Conservation (phyloP, 2,888 invertebrate species). For the Tinea pellionella region DNA sequence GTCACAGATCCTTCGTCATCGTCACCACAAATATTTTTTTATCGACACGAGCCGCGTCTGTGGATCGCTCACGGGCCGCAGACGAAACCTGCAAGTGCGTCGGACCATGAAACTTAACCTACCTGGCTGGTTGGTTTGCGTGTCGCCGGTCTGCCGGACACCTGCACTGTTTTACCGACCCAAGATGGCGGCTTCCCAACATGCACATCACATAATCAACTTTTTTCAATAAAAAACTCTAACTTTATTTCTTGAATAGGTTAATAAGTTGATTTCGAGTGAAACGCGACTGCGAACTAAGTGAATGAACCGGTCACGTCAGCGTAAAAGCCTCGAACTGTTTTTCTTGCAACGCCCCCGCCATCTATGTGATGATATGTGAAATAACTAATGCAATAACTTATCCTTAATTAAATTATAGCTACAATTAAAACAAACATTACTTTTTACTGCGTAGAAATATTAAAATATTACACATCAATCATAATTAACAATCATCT, state of each 20-base stretch:
- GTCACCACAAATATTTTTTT: neutral
- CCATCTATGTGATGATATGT: neutral
- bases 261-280: neutral
- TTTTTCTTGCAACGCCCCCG: neutral
- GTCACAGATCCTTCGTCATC: slow-evolving; percentile 45
- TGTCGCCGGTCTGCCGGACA: slow-evolving; percentile 32
- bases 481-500: too few species aligned
- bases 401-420: neutral
- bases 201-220: neutral
- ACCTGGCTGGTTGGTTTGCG: slow-evolving; percentile 57
- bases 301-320: neutral
- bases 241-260: neutral
- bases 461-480: too few species aligned
- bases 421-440: neutral
- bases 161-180: slow-evolving; percentile 50
- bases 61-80: slow-evolving; percentile 27
- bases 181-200: neutral
- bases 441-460: too few species aligned
- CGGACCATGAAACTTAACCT: slow-evolving; percentile 66
- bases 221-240: neutral
- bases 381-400: neutral
- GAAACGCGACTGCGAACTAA: neutral
- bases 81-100: slow-evolving; percentile 61
- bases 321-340: neutral
- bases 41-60: slow-evolving; percentile 41